Conservation (phyloP, 1,140 invertebrate genomes). For the Helicoverpa armigera region DNA sequence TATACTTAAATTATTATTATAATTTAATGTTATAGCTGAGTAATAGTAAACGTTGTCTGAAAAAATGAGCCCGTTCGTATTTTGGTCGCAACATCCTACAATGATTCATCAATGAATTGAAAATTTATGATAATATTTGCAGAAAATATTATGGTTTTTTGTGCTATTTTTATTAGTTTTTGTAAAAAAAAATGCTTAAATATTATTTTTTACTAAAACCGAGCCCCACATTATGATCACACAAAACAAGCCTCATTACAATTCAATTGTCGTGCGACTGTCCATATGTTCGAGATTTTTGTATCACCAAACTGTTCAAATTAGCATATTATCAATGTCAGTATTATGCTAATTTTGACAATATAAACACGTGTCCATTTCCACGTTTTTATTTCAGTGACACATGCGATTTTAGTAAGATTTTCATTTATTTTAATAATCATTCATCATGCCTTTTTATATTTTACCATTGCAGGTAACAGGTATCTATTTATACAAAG, state of each 20-base stretch:
- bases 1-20: too few species aligned
- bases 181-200: background rate
- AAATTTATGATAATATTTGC: too few species aligned
- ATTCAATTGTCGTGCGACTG: conserved; percentile 60
- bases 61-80: too few species aligned
- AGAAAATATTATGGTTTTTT: too few species aligned
- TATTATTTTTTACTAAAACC: background rate
- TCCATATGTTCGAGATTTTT: conserved; percentile 58
- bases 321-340: conserved; percentile 24
- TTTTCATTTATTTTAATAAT: background rate
- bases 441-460: too few species aligned
- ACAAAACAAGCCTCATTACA: conserved; percentile 53
- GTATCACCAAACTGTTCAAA: conserved; percentile 40
- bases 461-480: too few species aligned
- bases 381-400: conserved; percentile 25
- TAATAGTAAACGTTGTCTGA: too few species aligned
- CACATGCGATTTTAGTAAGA: background rate
- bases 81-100: too few species aligned
- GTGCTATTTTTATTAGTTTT: too few species aligned
- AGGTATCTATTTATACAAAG: too few species aligned
- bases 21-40: too few species aligned
- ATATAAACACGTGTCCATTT: conserved; percentile 41
- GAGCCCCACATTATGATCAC: conserved; percentile 15
- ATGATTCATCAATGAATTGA: too few species aligned
- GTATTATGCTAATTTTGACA: conserved; percentile 58